These are phyloP conservation scores for Dasyurus viverrinus DNA, from an alignment of 2,113 vertebrate species.

Conservation along the genomic window DNA sequence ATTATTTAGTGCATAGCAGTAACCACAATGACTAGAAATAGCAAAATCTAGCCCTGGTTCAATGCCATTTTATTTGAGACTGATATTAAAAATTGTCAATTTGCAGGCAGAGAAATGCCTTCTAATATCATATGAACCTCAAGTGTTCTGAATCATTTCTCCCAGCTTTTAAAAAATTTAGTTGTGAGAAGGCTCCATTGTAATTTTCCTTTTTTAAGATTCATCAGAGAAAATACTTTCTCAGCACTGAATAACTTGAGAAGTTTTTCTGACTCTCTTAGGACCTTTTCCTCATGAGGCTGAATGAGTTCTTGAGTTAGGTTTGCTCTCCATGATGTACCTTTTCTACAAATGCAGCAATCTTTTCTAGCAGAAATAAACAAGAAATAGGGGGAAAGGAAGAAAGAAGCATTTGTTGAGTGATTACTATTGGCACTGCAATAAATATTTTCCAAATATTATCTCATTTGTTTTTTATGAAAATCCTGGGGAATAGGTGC, in stretches of 20 bases:
- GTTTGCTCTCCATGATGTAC: neutral
- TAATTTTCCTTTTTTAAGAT: neutral
- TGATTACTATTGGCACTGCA: neutral
- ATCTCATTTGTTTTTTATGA: neutral
- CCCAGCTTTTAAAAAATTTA: neutral
- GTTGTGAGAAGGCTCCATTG: neutral
- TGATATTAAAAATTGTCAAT: neutral
- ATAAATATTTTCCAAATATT: neutral
- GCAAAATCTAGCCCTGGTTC: neutral
- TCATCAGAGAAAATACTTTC: neutral
- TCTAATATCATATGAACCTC: neutral
- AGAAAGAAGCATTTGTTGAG: neutral
- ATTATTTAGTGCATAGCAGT: neutral
- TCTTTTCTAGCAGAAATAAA: neutral
- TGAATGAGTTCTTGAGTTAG: neutral
- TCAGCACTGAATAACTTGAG: neutral
- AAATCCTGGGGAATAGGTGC: neutral
- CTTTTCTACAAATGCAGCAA: neutral
- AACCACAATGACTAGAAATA: neutral
- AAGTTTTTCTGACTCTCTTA: neutral
- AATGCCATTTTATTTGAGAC: neutral
- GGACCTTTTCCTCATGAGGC: neutral
- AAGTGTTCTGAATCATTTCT: neutral
- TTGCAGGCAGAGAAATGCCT: neutral
- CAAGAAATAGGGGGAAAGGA: neutral